These are phyloP conservation scores for Procavia capensis DNA, from an alignment of 2,113 vertebrate genomes.

Conservation along the genomic window DNA sequence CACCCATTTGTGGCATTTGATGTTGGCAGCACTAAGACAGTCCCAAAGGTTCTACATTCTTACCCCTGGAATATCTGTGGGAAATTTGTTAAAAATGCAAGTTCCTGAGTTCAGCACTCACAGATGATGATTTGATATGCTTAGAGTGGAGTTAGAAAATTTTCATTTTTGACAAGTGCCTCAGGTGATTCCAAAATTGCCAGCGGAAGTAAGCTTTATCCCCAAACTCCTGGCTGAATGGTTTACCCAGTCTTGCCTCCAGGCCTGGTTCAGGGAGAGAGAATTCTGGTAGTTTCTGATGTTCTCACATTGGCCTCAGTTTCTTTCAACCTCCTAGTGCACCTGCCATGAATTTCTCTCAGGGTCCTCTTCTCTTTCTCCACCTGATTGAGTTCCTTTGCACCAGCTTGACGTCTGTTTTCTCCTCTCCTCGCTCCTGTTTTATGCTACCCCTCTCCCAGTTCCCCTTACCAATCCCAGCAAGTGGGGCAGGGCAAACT, in stretches of 20 bases:
- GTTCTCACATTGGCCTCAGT: too few relatives aligned
- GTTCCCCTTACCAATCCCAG: not conserved
- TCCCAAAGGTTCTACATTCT: not conserved
- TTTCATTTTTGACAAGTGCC: not conserved
- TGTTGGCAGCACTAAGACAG: too few relatives aligned
- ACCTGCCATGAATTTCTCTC: not conserved
- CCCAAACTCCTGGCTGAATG: not conserved
- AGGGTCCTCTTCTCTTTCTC: not conserved
- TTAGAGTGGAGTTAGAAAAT: not conserved
- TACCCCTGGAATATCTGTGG: not conserved
- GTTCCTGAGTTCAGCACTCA: not conserved
- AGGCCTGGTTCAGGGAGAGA: not conserved
- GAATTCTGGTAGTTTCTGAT: not conserved
- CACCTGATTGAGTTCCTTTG: not conserved
- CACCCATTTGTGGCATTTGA: too few relatives aligned
- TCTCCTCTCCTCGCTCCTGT: not conserved
- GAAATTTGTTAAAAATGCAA: not conserved
- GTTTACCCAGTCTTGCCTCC: not conserved
- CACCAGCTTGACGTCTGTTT: not conserved
- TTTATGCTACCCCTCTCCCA: not conserved
- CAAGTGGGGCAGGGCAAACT: not conserved
- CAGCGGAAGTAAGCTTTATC: rapidly evolving
- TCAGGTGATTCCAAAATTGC: not conserved
- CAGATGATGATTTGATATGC: not conserved
- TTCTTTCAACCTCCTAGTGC: not conserved